phyloP scores from a whole-genome alignment of 1,140 invertebrate species.

The Tribolium castaneum region DNA sequence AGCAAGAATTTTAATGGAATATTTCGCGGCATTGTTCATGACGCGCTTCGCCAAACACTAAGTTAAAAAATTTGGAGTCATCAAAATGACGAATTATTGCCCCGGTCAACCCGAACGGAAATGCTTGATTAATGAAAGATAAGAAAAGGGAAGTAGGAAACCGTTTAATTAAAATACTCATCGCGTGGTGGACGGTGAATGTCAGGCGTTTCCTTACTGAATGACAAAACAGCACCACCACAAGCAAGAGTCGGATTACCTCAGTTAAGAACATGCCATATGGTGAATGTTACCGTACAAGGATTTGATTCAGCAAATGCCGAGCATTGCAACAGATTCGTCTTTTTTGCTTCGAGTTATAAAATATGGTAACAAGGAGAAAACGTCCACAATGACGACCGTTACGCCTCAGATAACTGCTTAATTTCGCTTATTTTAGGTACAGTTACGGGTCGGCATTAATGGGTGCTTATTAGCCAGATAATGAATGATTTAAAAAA shows the following conservation, averaged over 20 bases:
- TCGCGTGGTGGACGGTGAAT: not conserved
- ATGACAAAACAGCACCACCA: slow-evolving; percentile 1
- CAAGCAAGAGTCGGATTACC: slow-evolving; percentile 4
- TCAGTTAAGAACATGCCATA: slow-evolving; percentile 18
- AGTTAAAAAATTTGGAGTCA: slow-evolving; percentile 11
- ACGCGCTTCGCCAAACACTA: not conserved
- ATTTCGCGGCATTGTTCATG: not conserved
- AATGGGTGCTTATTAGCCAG: not conserved
- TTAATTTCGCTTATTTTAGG: not conserved
- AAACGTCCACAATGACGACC: not conserved
- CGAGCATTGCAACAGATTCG: not conserved
- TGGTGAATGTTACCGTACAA: slow-evolving; percentile 12
- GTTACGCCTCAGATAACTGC: not conserved
- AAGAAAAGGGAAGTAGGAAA: slow-evolving; percentile 25
- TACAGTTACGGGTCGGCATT: not conserved
- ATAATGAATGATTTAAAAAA: not conserved
- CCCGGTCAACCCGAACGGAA: not conserved
- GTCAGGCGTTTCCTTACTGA: slow-evolving; percentile 13
- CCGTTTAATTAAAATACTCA: slow-evolving; percentile 25
- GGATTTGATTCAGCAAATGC: slow-evolving; percentile 29
- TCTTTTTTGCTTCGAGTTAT: slow-evolving; percentile 15
- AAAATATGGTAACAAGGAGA: slow-evolving; percentile 9
- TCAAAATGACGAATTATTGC: not conserved
- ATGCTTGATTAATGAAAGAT: not conserved
- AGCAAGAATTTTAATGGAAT: slow-evolving; percentile 26